Conservation (phyloP, 2,797 vertebrate species). For the Geotrypetes seraphini region DNA sequence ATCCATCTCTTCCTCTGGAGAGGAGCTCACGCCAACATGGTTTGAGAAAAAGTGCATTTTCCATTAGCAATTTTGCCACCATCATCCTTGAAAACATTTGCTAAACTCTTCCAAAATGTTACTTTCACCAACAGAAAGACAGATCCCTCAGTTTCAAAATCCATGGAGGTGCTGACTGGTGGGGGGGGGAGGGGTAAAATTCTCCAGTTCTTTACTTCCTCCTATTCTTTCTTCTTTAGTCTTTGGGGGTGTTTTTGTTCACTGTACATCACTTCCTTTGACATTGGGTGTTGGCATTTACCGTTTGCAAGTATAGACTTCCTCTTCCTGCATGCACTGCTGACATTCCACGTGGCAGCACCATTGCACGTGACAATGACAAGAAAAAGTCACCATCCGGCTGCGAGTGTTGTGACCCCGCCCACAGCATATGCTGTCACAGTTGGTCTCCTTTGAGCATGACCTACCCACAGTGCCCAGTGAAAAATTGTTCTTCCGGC, state of each 20-base stretch:
- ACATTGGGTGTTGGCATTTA: slow-evolving; percentile 29
- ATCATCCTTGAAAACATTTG: no score
- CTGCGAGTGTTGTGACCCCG: slow-evolving; percentile 92
- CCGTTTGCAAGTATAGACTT: slow-evolving; percentile 89
- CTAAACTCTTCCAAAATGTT: no score
- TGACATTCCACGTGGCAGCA: slow-evolving; percentile 97
- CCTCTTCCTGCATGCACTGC: slow-evolving; percentile 85
- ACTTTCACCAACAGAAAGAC: no score
- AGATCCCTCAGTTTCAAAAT: no score
- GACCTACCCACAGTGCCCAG: slow-evolving; percentile 76
- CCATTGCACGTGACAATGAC: slow-evolving; percentile 96
- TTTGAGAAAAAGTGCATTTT: no score
- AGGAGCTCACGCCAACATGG: no score
- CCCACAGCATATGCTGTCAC: slow-evolving; percentile 90
- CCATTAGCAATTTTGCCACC: no score
- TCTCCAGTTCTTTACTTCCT: accelerated
- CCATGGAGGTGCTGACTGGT: no score
- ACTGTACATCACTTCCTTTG: not conserved
- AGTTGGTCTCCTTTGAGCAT: slow-evolving; percentile 84
- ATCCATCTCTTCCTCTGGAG: no score
- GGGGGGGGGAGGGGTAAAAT: not conserved
- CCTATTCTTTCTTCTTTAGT: not conserved
- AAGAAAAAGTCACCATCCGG: slow-evolving; percentile 80
- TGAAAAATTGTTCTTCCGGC: slow-evolving; percentile 82
- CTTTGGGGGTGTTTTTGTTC: not conserved